Conservation (phyloP, 2,888 invertebrate species). For the Conops quadrifasciatus region DNA sequence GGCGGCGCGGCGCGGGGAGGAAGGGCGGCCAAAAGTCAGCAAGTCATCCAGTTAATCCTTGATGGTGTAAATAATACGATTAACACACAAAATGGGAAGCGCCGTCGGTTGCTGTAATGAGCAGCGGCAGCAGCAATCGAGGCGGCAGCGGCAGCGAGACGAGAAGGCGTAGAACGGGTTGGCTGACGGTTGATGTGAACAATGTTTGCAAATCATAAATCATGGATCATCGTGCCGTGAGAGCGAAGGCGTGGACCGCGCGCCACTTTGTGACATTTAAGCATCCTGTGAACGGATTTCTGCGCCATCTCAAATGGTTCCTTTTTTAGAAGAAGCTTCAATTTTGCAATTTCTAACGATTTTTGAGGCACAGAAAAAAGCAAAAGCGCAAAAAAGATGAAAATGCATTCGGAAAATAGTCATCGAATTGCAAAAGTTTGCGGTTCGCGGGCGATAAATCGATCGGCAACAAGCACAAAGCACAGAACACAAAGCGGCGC, state of each 20-base stretch:
- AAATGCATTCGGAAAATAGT: conserved; percentile 22
- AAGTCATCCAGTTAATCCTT: conserved; percentile 65
- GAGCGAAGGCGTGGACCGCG: conserved; percentile 1
- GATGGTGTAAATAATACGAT: conserved; percentile 67
- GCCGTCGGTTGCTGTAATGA: conserved; percentile 28
- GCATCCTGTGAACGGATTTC: conserved; percentile 19
- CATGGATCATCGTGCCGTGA: conserved; percentile 21
- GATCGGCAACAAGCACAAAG: background rate
- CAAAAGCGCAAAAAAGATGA: background rate
- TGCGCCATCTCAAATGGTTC: background rate
- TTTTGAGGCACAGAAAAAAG: background rate
- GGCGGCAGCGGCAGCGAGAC: background rate
- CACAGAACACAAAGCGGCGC: conserved; percentile 26
- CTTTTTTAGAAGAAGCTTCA: background rate
- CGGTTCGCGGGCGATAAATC: conserved; percentile 10
- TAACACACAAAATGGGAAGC: conserved; percentile 52
- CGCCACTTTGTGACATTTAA: conserved; percentile 12
- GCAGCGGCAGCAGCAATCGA: no score
- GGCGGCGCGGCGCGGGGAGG: background rate
- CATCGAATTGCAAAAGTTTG: conserved; percentile 22
- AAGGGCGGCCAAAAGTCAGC: conserved; percentile 35
- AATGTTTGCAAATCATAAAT: conserved; percentile 34
- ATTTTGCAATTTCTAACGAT: no score
- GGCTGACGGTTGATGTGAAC: conserved; percentile 6
- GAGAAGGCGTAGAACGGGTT: background rate